Evolutionary conservation across 2,113 vertebrate genomes (phyloP).

Genomic region (Zosterops lateralis): DNA sequence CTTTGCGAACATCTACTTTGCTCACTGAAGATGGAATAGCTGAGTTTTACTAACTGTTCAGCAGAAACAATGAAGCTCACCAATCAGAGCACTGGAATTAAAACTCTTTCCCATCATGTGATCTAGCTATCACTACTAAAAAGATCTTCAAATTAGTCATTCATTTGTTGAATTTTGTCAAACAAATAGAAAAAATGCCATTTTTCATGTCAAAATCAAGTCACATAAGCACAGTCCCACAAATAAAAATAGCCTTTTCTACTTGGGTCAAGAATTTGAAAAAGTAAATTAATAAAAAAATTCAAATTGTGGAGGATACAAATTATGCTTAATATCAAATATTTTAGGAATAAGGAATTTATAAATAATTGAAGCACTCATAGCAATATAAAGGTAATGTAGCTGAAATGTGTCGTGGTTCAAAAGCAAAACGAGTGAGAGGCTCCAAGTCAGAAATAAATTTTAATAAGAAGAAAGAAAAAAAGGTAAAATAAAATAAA

Average conservation of each 20-base stretch:
- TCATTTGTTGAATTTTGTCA: not conserved
- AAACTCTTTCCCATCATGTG: not conserved
- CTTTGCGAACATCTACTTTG: not conserved
- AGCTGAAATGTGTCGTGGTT: not conserved
- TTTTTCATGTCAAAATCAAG: not conserved
- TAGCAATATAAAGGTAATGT: conserved; percentile 18
- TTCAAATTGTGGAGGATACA: not conserved
- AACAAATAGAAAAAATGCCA: not conserved
- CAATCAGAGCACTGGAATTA: not conserved
- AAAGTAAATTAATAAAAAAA: conserved; percentile 2
- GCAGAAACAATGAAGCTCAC: not conserved
- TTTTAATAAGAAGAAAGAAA: too few relatives aligned
- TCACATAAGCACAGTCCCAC: not conserved
- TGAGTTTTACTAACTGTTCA: not conserved
- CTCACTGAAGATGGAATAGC: not conserved
- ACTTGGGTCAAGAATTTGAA: not conserved
- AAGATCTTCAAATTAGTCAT: not conserved
- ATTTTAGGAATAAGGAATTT: not conserved
- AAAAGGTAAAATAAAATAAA: too few relatives aligned
- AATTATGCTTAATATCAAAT: not conserved
- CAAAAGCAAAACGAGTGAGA: too few relatives aligned
- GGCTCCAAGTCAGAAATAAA: too few relatives aligned
- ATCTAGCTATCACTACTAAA: not conserved
- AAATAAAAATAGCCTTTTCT: not conserved
- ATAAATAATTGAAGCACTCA: not conserved